A percentile compares a stretch with the other conserved stretches of the same genome.
Evolutionary conservation across 2,888 invertebrate genomes (phyloP).

Genomic region (Bursaphelenchus okinawaensis): DNA sequence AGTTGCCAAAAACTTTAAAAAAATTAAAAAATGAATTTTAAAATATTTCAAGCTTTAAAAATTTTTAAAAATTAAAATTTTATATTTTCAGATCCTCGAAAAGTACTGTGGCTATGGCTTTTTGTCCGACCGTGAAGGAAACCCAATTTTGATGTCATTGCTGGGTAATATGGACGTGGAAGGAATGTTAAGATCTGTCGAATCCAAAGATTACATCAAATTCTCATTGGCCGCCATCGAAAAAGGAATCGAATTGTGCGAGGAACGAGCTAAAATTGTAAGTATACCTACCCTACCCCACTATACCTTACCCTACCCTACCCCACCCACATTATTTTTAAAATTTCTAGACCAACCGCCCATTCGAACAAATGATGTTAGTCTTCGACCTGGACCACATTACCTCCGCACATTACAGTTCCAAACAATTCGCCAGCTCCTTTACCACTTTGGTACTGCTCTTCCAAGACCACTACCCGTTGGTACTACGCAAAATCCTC

Average conservation of each 20-base stretch:
- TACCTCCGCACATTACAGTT: constrained; percentile 51
- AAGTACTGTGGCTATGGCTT: constrained; percentile 57
- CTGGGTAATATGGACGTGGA: constrained; percentile 54
- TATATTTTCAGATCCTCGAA: constrained; percentile 53
- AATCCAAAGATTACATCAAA: constrained; percentile 57
- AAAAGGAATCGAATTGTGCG: constrained; percentile 50
- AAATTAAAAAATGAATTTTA: neutral
- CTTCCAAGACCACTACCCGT: constrained; percentile 57
- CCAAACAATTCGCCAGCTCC: constrained; percentile 55
- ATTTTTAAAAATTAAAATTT: too few relatives aligned
- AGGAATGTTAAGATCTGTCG: constrained; percentile 54
- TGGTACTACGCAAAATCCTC: constrained; percentile 53
- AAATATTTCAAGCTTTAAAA: too few relatives aligned
- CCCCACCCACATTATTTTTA: too few relatives aligned
- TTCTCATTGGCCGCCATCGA: constrained; percentile 56
- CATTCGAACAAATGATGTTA: constrained; percentile 57
- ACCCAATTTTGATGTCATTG: constrained; percentile 56
- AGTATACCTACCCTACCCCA: neutral
- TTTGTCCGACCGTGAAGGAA: constrained; percentile 53
- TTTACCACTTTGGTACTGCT: constrained; percentile 56
- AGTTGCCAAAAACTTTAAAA: neutral
- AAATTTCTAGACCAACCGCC: constrained; percentile 47
- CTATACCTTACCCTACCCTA: neutral
- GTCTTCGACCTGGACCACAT: constrained; percentile 57
- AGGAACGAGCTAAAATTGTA: constrained; percentile 46